Evolutionary conservation across 2,113 vertebrate genomes (phyloP), one percentile per base, ranked within the genome.

Genomic region (Phrynocephalus versicolor): DNA sequence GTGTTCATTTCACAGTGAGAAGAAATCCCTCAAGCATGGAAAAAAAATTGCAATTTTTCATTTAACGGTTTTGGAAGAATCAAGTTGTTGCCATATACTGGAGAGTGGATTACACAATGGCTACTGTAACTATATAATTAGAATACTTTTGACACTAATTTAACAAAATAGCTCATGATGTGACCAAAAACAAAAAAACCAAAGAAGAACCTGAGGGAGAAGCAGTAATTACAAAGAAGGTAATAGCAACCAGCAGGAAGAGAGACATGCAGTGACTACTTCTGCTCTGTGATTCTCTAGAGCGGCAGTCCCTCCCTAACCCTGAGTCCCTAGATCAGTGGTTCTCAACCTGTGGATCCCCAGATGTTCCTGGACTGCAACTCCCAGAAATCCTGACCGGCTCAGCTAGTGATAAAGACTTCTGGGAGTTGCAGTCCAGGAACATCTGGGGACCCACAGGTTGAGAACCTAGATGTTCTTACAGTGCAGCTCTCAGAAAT

Each of bases 71-170:
- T 67, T 2, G 81, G 86, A 91, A 85, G 62, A 87, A 78, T 60
- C 82, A 91, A 85, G 64, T 87, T 81, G 55, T 55, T 73, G 79
- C 88, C 81, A 70, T 83, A 84, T 91, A 77, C 79, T 86, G 72
- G 64, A 30, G 57, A 81, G 33, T 65, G 60, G 65, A 77, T 87
- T 87, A 55, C 81, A 90, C 78, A 94, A 87, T 62, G 83, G 73
- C 87, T 88, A 91, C 91, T 91, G 94, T 94, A 89, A 89, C 89
- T 80, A 79, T 91, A 80, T 89, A 92, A 91, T 94, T 94, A 93
- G 91, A 93, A 89, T 76, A 88, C 89, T 73, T 90, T 92, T 92
- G 90, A 88, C 89, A 88, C 91, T 92, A 13, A 60, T 85, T 82
- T 90, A 9, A 81, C 65, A 86, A 15, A 88, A 85, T 1, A 0